phyloP scores from a whole-genome alignment of 2,888 invertebrate species.

The Drepanosiphum platanoidis region DNA sequence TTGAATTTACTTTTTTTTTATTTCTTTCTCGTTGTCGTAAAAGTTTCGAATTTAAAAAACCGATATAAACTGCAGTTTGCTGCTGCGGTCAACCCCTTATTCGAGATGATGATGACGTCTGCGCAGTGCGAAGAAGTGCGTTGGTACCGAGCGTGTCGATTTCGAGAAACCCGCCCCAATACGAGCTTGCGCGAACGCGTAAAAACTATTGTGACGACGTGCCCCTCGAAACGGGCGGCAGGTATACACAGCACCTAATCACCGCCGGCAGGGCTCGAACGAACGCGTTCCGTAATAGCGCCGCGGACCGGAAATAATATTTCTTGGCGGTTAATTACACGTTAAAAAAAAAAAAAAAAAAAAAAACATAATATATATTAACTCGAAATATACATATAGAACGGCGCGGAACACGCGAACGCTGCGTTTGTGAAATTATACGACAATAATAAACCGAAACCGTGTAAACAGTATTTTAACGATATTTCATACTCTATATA shows the following conservation, averaged over 20 bases:
- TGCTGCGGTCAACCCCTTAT: too few species aligned
- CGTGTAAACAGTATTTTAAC: slow-evolving; percentile 30
- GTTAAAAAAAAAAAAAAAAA: slow-evolving; percentile 20
- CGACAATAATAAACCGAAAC: slow-evolving; percentile 41
- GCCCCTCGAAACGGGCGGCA: not conserved
- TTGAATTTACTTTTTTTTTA: too few species aligned
- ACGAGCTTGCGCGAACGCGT: too few species aligned
- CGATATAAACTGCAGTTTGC: too few species aligned
- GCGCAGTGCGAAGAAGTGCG: too few species aligned
- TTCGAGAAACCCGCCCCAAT: too few species aligned
- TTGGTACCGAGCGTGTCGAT: too few species aligned
- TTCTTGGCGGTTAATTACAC: slow-evolving; percentile 40
- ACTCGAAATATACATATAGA: not conserved
- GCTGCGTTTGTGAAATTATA: slow-evolving; percentile 32
- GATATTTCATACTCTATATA: not conserved
- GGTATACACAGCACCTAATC: too few species aligned
- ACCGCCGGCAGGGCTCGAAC: not conserved
- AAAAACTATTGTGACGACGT: slow-evolving; percentile 6
- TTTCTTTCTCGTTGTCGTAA: too few species aligned
- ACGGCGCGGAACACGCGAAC: slow-evolving; percentile 14
- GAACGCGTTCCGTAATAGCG: not conserved
- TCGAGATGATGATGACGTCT: too few species aligned
- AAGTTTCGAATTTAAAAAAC: too few species aligned
- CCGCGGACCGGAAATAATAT: slow-evolving; percentile 31
- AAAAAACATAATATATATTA: not conserved